Evolutionary conservation across 1,140 invertebrate genomes (phyloP), one percentile per base, ranked within the genome.

Genomic region (Drosophila pseudoobscura): DNA sequence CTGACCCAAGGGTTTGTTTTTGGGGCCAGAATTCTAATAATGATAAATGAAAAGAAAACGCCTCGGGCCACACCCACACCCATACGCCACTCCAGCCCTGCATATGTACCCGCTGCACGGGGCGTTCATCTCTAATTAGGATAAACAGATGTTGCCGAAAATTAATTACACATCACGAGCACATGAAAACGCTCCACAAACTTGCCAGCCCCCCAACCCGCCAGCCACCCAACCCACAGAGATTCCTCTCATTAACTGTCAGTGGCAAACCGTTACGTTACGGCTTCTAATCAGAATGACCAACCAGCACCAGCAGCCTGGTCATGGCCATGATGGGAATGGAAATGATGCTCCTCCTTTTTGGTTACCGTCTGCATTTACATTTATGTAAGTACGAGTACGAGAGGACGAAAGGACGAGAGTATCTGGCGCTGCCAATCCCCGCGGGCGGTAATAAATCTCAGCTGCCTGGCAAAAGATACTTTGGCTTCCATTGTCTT

Each of bases 121-220:
- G 35, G 77, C 68, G 71, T 53, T 85, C 58, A 69, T 69, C 66
- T 77, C 77, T 87, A 85, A 85, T 85, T 85, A 87, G 82, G 82
- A 85, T 87, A 78, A 87, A 82, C 82, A 85, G 82, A 79, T 85
- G 82, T 85, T 87, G 78, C 82, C 80, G 31, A 68, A 80, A 85
- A 85, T 85, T 85, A 85, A 85, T 85, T 85, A 85, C 82, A 87
- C 76, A 87, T 84, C 77, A 84, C 75, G 77, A 71, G 68, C 77
- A 77, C 66, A 79, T 70, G 76, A 76, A 75, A 63, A 46, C 3
- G 55, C 11, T 13, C 51, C 53, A 3, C 22, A 17, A 31, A 6
- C 17, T 11, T 9, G 29, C 29, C 29, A 31, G 9, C 7, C 2
- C 29, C 1, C 29, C 29, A 31, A 31, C 7, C 2, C 29, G 6